Conservation (phyloP, 2,888 invertebrate species). For the Camponotus fellah region DNA sequence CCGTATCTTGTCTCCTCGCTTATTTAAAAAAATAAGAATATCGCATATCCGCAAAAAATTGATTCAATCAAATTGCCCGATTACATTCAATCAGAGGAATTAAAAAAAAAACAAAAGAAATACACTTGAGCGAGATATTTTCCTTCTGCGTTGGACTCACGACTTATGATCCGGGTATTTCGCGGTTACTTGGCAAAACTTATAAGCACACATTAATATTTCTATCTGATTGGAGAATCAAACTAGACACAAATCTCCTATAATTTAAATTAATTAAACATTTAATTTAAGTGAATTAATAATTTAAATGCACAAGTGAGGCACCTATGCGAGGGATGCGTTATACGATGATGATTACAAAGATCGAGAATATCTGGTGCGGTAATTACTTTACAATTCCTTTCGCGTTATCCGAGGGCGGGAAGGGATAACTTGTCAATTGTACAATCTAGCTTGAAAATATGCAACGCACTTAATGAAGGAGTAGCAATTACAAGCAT, state of each 20-base stretch:
- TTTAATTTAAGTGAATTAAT: slow-evolving; percentile 3
- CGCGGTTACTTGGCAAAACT: neutral
- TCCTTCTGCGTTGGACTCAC: neutral
- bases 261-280: neutral
- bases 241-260: neutral
- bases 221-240: neutral
- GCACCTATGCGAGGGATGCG: neutral
- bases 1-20: neutral
- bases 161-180: neutral
- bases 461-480: slow-evolving; percentile 4
- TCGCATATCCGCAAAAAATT: neutral
- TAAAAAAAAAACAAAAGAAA: too few relatives aligned
- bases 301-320: neutral
- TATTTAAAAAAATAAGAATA: neutral
- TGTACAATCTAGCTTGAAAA: slow-evolving; percentile 14
- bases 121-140: neutral
- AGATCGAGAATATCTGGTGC: slow-evolving; percentile 15
- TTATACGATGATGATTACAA: slow-evolving; percentile 28
- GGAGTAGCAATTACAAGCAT: neutral
- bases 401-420: slow-evolving; percentile 64
- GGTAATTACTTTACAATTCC: slow-evolving; percentile 60
- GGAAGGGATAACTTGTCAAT: slow-evolving; percentile 66
- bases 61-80: neutral
- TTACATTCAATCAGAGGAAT: neutral
- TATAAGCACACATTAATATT: neutral